Conservation (phyloP, 2,797 vertebrate genomes). For the Acipenser ruthenus region DNA sequence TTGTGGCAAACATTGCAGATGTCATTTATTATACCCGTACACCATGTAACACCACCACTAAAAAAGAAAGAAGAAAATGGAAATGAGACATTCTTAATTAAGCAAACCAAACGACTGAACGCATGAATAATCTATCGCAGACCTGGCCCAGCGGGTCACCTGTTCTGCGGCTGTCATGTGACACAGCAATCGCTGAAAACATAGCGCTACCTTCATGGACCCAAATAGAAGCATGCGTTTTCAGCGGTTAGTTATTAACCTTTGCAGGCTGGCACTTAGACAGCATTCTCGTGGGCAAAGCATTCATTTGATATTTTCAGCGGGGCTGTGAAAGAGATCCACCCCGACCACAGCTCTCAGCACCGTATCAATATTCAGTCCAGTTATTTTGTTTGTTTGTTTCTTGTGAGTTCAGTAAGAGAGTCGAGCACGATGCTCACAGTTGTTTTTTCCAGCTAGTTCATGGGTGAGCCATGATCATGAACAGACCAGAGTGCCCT, state of each 20-base stretch:
- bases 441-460: too few species aligned
- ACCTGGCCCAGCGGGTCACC: conserved; percentile 36
- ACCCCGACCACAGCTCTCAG: too few species aligned
- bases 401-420: too few species aligned
- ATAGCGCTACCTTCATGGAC: conserved; percentile 23
- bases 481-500: too few species aligned
- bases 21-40: conserved; percentile 50
- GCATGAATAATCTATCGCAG: conserved; percentile 57
- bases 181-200: conserved; percentile 41
- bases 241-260: conserved; percentile 52
- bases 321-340: too few species aligned
- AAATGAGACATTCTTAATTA: conserved; percentile 60
- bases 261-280: conserved; percentile 36
- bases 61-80: conserved; percentile 40
- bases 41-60: conserved; percentile 37
- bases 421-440: too few species aligned
- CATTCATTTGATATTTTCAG: conserved; percentile 20
- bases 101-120: conserved; percentile 48
- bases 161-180: conserved; percentile 42
- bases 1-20: conserved; percentile 40
- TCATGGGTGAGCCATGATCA: too few species aligned
- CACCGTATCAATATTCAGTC: too few species aligned
- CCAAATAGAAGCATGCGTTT: conserved; percentile 48
- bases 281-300: conserved; percentile 41
- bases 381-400: too few species aligned